Percentiles rank a stretch among this genome's conserved stretches.
These are phyloP conservation scores for Meandrusa payeni DNA, from an alignment of 2,888 invertebrate species.

Conservation along the genomic window DNA sequence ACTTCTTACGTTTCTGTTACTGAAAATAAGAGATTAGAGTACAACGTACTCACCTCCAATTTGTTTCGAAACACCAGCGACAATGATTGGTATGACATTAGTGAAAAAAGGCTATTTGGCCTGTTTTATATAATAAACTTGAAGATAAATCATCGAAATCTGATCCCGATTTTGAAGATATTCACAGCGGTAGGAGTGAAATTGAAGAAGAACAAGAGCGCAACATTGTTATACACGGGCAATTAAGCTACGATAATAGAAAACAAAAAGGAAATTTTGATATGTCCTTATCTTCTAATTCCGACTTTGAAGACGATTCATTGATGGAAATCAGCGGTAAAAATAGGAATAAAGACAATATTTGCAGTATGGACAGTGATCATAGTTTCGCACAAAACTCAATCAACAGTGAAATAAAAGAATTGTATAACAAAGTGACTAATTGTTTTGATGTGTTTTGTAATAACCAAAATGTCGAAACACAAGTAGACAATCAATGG, in stretches of 20 bases:
- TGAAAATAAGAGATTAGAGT: constrained; percentile 54
- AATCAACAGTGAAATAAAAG: constrained; percentile 54
- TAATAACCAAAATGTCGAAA: constrained; percentile 28
- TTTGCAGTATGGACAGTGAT: constrained; percentile 34
- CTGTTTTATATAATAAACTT: constrained; percentile 30
- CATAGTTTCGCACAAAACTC: constrained; percentile 46
- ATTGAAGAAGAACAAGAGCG: constrained; percentile 23
- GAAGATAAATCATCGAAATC: constrained; percentile 53
- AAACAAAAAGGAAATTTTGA: constrained; percentile 40
- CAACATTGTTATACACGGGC: constrained; percentile 34
- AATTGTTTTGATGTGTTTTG: constrained; percentile 41
- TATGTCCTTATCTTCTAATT: constrained; percentile 35
- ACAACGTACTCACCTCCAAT: constrained; percentile 39
- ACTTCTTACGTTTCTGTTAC: constrained; percentile 62
- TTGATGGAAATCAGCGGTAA: constrained; percentile 41
- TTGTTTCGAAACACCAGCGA: constrained; percentile 5
- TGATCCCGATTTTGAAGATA: constrained; percentile 40
- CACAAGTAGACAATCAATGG: constrained; percentile 37
- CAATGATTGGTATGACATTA: neutral
- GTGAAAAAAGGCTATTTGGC: neutral
- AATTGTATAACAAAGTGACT: constrained; percentile 53
- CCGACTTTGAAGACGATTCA: constrained; percentile 64
- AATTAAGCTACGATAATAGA: constrained; percentile 37
- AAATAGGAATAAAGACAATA: constrained; percentile 2
- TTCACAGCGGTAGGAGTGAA: constrained; percentile 20